Percentiles rank a stretch among this genome's conserved stretches.
These are phyloP conservation scores for Lysandra bellargus DNA, from an alignment of 2,888 invertebrate genomes.

Conservation along the genomic window DNA sequence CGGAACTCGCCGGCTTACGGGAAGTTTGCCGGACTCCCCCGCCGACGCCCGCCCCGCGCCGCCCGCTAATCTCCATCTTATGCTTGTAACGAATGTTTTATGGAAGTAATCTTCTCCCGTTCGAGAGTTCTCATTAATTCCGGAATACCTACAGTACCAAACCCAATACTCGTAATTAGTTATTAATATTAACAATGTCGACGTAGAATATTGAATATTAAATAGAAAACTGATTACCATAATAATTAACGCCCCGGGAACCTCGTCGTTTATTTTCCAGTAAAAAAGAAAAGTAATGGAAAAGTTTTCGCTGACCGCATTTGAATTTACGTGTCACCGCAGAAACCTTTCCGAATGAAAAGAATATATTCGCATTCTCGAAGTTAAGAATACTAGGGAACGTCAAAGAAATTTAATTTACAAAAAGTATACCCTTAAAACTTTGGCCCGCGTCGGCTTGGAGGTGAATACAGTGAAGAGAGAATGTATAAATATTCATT, in stretches of 20 bases:
- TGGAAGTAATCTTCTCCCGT: conserved; percentile 26
- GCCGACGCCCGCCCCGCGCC: conserved; percentile 43
- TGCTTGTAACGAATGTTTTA: conserved; percentile 71
- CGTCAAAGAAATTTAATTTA: conserved; percentile 58
- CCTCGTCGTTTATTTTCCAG: conserved; percentile 13
- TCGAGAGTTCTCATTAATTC: background rate
- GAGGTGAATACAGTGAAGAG: conserved; percentile 68
- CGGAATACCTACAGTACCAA: background rate
- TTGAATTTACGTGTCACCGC: conserved; percentile 39
- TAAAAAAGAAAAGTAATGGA: conserved; percentile 31
- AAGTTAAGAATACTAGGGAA: conserved; percentile 54
- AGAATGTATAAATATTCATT: conserved; percentile 77
- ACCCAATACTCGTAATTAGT: conserved; percentile 17
- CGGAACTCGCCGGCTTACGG: conserved; percentile 60
- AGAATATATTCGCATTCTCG: conserved; percentile 47
- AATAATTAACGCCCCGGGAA: conserved; percentile 40
- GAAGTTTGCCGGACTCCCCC: conserved; percentile 57
- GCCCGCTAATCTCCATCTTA: conserved; percentile 70
- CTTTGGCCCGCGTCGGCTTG: conserved; percentile 56
- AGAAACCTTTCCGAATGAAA: conserved; percentile 38
- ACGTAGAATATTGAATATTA: conserved; percentile 24
- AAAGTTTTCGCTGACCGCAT: conserved; percentile 33
- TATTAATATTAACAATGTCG: conserved; percentile 22
- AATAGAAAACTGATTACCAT: conserved; percentile 23
- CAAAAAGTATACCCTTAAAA: conserved; percentile 64